phyloP scores from a whole-genome alignment of 2,888 invertebrate genomes.

The Frankliniella fusca region DNA sequence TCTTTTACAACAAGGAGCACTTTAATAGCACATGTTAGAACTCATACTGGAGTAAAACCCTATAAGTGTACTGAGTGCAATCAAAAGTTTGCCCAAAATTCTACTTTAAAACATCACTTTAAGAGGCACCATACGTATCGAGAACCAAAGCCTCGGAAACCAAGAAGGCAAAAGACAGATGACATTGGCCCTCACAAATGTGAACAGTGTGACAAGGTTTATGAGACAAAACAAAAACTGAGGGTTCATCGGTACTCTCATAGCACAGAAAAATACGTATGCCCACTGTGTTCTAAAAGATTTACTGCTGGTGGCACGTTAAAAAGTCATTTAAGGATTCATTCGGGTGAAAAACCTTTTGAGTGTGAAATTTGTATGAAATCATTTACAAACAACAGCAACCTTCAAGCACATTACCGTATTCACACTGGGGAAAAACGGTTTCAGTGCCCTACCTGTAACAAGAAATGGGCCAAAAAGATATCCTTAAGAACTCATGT shows the following conservation, averaged over 20 bases:
- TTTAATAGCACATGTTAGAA: not conserved
- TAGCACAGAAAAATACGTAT: not conserved
- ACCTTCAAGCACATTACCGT: not conserved
- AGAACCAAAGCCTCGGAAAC: not conserved
- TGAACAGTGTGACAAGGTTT: not conserved
- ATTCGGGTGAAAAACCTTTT: conserved; percentile 12
- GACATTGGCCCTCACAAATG: not conserved
- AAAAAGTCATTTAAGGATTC: conserved; percentile 18
- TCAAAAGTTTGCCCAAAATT: not conserved
- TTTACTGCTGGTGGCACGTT: not conserved
- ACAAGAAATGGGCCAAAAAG: not conserved
- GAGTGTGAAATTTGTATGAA: not conserved
- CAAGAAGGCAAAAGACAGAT: not conserved
- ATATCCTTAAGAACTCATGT: not conserved
- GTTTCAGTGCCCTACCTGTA: not conserved
- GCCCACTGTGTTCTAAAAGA: not conserved
- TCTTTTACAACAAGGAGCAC: not conserved
- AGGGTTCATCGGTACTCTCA: not conserved
- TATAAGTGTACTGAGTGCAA: not conserved
- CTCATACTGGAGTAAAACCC: conserved; percentile 25
- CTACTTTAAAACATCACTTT: not conserved
- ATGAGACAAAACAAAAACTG: not conserved
- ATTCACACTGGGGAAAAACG: conserved; percentile 6
- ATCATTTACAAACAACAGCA: not conserved
- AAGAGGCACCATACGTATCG: not conserved